These are phyloP conservation scores for Venturia canescens DNA, from an alignment of 1,140 invertebrate genomes.

Conservation along the genomic window DNA sequence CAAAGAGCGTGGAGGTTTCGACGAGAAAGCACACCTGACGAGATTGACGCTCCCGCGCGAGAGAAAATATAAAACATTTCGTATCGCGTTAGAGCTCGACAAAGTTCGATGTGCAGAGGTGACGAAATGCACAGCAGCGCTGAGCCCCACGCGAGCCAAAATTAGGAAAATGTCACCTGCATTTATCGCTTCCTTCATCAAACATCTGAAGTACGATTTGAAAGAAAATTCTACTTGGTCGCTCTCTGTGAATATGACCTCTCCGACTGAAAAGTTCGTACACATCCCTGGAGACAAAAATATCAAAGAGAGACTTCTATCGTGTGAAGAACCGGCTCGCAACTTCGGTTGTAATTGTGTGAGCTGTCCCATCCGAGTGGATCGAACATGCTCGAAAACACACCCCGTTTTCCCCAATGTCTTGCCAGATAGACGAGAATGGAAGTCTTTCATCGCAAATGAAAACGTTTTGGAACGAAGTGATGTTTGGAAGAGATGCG, in stretches of 20 bases:
- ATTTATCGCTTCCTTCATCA: neutral
- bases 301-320: too few species aligned
- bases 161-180: neutral
- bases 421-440: too few species aligned
- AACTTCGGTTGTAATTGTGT: too few species aligned
- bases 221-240: neutral
- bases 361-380: too few species aligned
- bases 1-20: conserved; percentile 29
- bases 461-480: too few species aligned
- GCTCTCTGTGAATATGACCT: neutral
- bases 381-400: too few species aligned
- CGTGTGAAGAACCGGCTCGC: too few species aligned
- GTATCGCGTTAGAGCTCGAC: neutral
- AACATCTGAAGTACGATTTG: neutral
- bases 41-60: conserved; percentile 37
- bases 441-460: too few species aligned
- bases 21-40: conserved; percentile 32
- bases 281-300: too few species aligned
- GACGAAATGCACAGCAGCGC: neutral
- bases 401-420: too few species aligned
- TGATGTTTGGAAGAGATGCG: too few species aligned
- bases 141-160: neutral
- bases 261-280: neutral
- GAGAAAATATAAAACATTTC: neutral
- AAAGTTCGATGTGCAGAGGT: neutral